A percentile compares a stretch with the other conserved stretches of the same genome.
These are phyloP conservation scores for Schizopygopsis malacanthus DNA, from an alignment of 2,797 vertebrate species.

Conservation along the genomic window DNA sequence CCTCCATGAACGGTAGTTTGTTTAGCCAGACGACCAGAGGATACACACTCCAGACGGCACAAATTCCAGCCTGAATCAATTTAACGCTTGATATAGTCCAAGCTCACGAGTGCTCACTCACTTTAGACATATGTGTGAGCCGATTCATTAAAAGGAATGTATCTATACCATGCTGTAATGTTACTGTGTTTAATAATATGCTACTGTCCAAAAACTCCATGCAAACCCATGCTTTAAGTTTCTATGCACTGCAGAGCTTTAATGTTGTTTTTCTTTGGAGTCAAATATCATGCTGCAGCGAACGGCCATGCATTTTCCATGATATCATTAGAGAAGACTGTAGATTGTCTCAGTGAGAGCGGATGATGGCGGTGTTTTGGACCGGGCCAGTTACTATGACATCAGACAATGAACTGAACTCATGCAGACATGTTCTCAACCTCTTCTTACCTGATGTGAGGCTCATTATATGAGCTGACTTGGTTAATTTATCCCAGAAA, in stretches of 20 bases:
- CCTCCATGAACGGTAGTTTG: conserved; percentile 74
- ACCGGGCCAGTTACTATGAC: conserved; percentile 66
- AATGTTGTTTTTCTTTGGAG: background rate
- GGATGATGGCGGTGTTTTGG: conserved; percentile 63
- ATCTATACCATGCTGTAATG: background rate
- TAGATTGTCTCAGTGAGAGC: conserved; percentile 61
- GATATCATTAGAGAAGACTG: conserved; percentile 62
- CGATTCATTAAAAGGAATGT: background rate
- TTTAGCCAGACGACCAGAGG: conserved; percentile 66
- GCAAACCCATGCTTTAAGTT: background rate
- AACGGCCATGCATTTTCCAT: conserved; percentile 63
- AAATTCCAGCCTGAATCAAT: conserved; percentile 68
- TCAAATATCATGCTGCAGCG: background rate
- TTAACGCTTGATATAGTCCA: conserved; percentile 70
- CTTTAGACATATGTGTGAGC: conserved; percentile 3
- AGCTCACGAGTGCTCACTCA: conserved; percentile 48
- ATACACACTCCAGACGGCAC: conserved; percentile 71
- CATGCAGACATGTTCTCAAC: conserved; percentile 59
- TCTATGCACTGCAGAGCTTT: background rate
- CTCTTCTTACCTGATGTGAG: conserved; percentile 14
- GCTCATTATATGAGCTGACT: background rate
- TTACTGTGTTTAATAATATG: background rate
- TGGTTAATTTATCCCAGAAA: background rate
- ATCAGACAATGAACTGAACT: conserved; percentile 68
- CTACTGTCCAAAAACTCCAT: background rate